phyloP scores from a whole-genome alignment of 1,140 invertebrate genomes.

The Eurytemora carolleeae region DNA sequence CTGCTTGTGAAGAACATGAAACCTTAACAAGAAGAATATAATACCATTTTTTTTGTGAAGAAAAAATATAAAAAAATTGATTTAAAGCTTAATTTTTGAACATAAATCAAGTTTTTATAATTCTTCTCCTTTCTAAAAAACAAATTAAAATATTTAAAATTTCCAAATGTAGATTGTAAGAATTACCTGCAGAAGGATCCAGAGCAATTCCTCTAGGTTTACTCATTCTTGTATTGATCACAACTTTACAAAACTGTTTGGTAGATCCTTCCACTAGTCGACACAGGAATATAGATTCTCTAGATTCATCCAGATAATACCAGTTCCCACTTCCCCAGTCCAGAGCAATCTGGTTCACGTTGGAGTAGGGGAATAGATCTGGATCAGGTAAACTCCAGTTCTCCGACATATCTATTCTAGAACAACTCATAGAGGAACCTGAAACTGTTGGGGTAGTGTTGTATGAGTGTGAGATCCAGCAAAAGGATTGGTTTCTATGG shows the following conservation, averaged over 20 bases:
- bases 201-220: constrained; percentile 55
- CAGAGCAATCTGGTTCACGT: constrained; percentile 44
- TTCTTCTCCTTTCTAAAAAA: too few relatives aligned
- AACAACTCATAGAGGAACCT: not conserved
- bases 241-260: constrained; percentile 36
- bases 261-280: constrained; percentile 31
- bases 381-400: not conserved
- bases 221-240: constrained; percentile 45
- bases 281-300: constrained; percentile 50
- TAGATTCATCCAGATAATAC: constrained; percentile 56
- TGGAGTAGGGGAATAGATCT: not conserved
- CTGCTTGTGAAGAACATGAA: constrained; percentile 55
- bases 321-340: constrained; percentile 69
- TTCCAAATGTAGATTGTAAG: too few relatives aligned
- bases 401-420: not conserved
- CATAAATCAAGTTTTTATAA: too few relatives aligned
- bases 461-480: constrained; percentile 12
- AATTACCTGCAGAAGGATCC: constrained; percentile 46
- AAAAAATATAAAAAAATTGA: too few relatives aligned
- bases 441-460: not conserved
- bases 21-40: constrained; percentile 25
- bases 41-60: too few relatives aligned
- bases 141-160: too few relatives aligned
- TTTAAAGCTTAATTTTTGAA: too few relatives aligned
- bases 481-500: constrained; percentile 13